phyloP scores from a whole-genome alignment of 2,888 invertebrate genomes.

The Lypha dubia region DNA sequence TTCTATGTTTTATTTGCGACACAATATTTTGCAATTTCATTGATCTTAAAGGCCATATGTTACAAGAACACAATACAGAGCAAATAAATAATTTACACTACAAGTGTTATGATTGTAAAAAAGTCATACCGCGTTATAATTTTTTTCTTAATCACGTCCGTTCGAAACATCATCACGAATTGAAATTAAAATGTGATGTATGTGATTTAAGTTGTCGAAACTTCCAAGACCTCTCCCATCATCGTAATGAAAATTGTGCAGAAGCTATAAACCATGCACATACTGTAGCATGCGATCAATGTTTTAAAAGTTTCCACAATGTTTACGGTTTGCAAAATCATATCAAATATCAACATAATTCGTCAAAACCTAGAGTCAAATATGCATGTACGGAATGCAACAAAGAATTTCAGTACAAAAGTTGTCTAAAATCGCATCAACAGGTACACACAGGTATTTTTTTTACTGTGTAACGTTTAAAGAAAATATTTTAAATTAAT shows the following conservation, averaged over 20 bases:
- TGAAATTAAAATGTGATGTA: conserved; percentile 75
- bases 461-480: neutral
- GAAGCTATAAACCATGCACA: conserved; percentile 48
- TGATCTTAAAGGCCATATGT: conserved; percentile 62
- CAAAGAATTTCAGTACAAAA: conserved; percentile 63
- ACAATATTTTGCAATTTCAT: conserved; percentile 3
- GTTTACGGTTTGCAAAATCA: conserved; percentile 74
- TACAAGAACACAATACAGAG: conserved; percentile 34
- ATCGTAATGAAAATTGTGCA: conserved; percentile 71
- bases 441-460: conserved; percentile 75
- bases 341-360: conserved; percentile 71
- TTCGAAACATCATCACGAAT: conserved; percentile 74
- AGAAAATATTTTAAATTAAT: neutral
- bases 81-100: conserved; percentile 69
- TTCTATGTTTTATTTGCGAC: conserved; percentile 58
- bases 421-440: conserved; percentile 73
- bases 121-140: conserved; percentile 75
- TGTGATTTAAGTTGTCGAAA: conserved; percentile 73
- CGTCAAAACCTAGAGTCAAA: conserved; percentile 55
- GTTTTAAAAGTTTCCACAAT: conserved; percentile 76
- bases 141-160: conserved; percentile 78
- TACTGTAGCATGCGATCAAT: conserved; percentile 73
- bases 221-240: conserved; percentile 69
- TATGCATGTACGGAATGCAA: conserved; percentile 66
- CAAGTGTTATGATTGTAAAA: conserved; percentile 77